Evolutionary conservation across 2,113 vertebrate genomes (phyloP).

Genomic region (Arizona elegans): DNA sequence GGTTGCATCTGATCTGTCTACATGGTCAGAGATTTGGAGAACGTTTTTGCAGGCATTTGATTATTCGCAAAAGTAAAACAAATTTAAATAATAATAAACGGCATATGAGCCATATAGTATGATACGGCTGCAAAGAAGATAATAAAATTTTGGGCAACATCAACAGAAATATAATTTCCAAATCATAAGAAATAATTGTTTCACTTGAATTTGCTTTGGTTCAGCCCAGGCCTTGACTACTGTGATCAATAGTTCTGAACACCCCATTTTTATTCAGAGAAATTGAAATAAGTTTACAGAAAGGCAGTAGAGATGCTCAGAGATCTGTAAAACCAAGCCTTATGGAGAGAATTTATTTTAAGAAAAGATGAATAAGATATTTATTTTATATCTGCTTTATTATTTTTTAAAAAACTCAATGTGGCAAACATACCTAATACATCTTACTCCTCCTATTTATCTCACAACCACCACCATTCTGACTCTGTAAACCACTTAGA

Average conservation of each 20-base stretch:
- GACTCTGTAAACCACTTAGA: too few relatives aligned
- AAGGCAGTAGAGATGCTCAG: background rate
- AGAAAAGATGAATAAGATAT: background rate
- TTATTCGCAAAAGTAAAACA: background rate
- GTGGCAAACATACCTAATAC: background rate
- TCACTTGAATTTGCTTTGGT: background rate
- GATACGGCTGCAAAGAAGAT: background rate
- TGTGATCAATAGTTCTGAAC: background rate
- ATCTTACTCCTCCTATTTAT: background rate
- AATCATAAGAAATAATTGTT: background rate
- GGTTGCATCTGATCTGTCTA: background rate
- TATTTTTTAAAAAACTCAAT: background rate
- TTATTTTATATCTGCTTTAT: background rate
- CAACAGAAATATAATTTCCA: background rate
- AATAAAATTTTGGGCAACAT: background rate
- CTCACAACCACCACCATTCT: background rate
- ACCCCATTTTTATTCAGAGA: background rate
- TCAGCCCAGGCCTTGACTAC: background rate
- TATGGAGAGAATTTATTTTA: background rate
- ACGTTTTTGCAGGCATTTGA: background rate
- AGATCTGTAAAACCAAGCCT: background rate
- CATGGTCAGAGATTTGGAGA: background rate
- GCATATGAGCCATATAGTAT: background rate
- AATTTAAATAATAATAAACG: background rate
- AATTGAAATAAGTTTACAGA: background rate